Evolutionary conservation across 2,113 vertebrate species (phyloP).

Genomic region (Channa maculata): DNA sequence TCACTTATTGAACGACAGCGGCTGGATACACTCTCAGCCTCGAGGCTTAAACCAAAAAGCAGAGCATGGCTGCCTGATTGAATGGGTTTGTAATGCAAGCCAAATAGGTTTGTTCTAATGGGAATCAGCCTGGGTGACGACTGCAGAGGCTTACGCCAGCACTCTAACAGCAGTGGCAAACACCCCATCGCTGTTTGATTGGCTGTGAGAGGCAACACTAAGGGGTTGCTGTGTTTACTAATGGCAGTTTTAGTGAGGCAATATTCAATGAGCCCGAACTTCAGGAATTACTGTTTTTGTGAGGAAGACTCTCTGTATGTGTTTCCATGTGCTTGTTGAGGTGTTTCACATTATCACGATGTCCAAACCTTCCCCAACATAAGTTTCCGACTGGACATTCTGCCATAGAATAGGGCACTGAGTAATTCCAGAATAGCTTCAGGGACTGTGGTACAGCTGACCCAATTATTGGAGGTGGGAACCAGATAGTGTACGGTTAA

Average conservation of each 20-base stretch:
- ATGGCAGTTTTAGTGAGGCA: slow-evolving; percentile 47
- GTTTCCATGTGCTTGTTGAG: background rate
- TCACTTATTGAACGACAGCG: slow-evolving; percentile 59
- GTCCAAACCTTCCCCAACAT: background rate
- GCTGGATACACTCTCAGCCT: slow-evolving; percentile 68
- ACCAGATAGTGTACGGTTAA: no score
- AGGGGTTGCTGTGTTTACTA: slow-evolving; percentile 58
- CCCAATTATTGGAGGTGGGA: background rate
- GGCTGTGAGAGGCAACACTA: slow-evolving; percentile 53
- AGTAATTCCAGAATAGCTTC: background rate
- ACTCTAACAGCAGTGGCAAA: slow-evolving; percentile 49
- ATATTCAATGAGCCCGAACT: slow-evolving; percentile 53
- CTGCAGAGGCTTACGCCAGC: slow-evolving; percentile 62
- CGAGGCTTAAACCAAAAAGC: slow-evolving; percentile 61
- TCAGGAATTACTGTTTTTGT: slow-evolving; percentile 17
- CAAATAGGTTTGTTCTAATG: slow-evolving; percentile 78
- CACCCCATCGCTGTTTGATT: slow-evolving; percentile 53
- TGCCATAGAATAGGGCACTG: background rate
- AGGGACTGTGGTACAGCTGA: background rate
- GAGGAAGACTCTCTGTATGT: background rate
- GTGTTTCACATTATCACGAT: slow-evolving; percentile 15
- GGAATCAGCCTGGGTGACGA: slow-evolving; percentile 65
- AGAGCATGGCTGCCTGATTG: slow-evolving; percentile 65
- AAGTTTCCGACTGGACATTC: background rate
- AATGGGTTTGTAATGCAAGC: slow-evolving; percentile 78